Percentiles rank a stretch among this genome's conserved stretches.
These are phyloP conservation scores for Penaeus vannamei DNA, from an alignment of 1,140 invertebrate genomes.

Conservation along the genomic window DNA sequence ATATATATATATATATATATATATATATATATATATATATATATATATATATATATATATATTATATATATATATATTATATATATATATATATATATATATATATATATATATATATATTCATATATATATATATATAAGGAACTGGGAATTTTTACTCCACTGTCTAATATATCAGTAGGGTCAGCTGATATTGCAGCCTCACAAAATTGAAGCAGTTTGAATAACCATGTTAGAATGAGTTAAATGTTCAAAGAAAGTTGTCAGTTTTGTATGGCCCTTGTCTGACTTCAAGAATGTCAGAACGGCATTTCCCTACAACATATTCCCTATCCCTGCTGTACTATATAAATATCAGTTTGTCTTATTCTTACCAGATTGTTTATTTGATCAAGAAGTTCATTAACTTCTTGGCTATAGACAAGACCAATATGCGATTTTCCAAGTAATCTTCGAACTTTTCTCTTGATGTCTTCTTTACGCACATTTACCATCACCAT, in stretches of 20 bases:
- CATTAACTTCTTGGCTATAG: conserved; percentile 97
- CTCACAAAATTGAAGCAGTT: no score
- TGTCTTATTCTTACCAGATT: conserved; percentile 83
- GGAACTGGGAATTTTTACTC: no score
- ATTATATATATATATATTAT: conserved; percentile 30
- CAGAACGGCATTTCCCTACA: neutral
- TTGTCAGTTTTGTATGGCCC: no score
- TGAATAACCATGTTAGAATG: no score
- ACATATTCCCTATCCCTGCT: no score
- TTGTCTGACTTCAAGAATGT: no score
- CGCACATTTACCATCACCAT: conserved; percentile 95
- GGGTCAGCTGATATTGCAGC: no score
- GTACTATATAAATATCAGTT: no score
- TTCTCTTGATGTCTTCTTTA: conserved; percentile 89
- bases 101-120: conserved; percentile 28
- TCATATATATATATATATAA: no score
- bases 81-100: conserved; percentile 33
- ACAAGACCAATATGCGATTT: conserved; percentile 98
- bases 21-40: neutral
- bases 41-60: neutral
- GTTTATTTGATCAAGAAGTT: conserved; percentile 94
- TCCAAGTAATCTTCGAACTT: conserved; percentile 93
- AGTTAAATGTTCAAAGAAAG: no score
- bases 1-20: neutral
- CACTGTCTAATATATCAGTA: no score